phyloP scores from a whole-genome alignment of 2,113 vertebrate species.

The Zapornia atra region DNA sequence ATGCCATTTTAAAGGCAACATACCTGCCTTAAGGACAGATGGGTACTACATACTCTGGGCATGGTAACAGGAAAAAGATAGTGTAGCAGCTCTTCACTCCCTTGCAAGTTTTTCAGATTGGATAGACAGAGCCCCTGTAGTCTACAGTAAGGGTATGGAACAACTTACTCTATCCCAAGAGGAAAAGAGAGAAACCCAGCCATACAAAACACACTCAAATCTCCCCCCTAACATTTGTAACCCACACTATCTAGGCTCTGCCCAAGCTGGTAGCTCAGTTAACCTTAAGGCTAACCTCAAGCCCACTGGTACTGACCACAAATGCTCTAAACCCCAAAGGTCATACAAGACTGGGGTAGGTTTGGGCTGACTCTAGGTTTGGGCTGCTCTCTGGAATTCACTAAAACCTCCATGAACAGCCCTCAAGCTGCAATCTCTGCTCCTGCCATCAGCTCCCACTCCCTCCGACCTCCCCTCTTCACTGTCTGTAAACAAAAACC shows the following conservation, averaged over 20 bases:
- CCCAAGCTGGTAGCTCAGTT: neutral
- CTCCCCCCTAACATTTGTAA: neutral
- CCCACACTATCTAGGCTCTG: neutral
- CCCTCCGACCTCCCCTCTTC: neutral
- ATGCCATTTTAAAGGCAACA: too few species aligned
- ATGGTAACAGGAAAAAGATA: neutral
- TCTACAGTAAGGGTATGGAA: neutral
- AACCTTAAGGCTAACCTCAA: neutral
- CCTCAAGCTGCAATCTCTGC: neutral
- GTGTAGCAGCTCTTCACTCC: neutral
- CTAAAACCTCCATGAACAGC: neutral
- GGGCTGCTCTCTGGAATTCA: neutral
- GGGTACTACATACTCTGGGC: neutral
- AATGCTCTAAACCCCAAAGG: neutral
- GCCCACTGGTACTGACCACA: neutral
- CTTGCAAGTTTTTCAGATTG: neutral
- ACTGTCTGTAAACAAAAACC: neutral
- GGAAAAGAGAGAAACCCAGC: neutral
- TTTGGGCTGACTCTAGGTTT: neutral
- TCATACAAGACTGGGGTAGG: neutral
- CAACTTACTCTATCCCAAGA: neutral
- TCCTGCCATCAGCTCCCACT: neutral
- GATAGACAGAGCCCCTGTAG: rapidly evolving
- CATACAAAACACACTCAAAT: neutral
- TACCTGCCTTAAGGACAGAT: neutral